phyloP scores from a whole-genome alignment of 1,140 invertebrate species.

The Chymomyza costata region DNA sequence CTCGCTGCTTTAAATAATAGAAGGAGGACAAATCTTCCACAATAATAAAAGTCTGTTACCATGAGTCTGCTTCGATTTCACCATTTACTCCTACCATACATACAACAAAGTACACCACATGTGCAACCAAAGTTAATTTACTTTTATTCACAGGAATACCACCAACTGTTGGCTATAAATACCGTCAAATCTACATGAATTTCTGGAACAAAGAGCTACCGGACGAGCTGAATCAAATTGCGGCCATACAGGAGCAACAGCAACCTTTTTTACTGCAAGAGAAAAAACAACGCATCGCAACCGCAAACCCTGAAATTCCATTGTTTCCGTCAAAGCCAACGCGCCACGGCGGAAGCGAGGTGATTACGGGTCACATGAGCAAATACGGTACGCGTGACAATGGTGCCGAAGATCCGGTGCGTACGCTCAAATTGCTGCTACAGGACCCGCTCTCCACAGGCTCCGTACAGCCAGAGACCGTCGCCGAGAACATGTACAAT shows the following conservation, averaged over 20 bases:
- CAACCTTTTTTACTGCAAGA: conserved; percentile 38
- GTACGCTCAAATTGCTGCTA: conserved; percentile 59
- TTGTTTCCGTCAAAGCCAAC: conserved; percentile 8
- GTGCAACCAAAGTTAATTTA: neutral
- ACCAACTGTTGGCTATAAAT: conserved; percentile 79
- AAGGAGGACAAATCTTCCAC: too few species aligned
- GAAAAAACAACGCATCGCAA: conserved; percentile 3
- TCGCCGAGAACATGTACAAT: conserved; percentile 73
- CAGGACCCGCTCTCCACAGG: conserved; percentile 39
- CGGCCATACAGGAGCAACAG: conserved; percentile 60
- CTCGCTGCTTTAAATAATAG: too few species aligned
- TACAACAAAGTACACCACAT: neutral
- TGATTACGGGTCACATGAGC: conserved; percentile 73
- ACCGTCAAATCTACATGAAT: conserved; percentile 80
- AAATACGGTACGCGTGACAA: conserved; percentile 64
- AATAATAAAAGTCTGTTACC: too few species aligned
- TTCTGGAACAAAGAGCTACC: conserved; percentile 86
- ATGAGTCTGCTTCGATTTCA: too few species aligned
- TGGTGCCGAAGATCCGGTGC: conserved; percentile 61
- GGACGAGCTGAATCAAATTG: conserved; percentile 77
- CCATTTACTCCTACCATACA: neutral
- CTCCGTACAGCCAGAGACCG: conserved; percentile 37
- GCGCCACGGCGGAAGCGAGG: conserved; percentile 37
- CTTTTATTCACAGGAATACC: conserved; percentile 79
- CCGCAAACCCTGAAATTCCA: neutral